Evolutionary conservation across 2,797 vertebrate genomes (phyloP), one percentile per base, ranked within the genome.

Genomic region (Trichosurus vulpecula): DNA sequence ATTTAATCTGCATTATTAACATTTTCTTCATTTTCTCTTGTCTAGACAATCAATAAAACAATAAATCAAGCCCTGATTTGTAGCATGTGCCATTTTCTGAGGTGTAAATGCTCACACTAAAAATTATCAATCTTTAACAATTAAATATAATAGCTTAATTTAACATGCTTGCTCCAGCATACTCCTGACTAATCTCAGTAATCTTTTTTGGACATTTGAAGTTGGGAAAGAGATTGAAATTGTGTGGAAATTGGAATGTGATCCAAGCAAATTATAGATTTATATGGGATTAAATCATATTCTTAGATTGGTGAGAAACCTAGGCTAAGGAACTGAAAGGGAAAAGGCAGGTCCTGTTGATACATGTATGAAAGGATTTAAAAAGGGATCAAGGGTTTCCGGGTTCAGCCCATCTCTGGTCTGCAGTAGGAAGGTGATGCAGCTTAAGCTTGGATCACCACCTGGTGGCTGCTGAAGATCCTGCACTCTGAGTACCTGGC

Each of bases 181-280:
- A n/a, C 12, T 14, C 58, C 58, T 16, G 12, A 66, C 30, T 66
- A n/a, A 66, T 35, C 3, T 16, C 58, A n/a, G 30, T 57, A 35
- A 66, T 66, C 58, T 66, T n/a, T 66, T 61, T 93, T 94, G 89
- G 54, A 41, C 66, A 47, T 81, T 81, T 47, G 66, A 81, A 81
- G 3, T 81, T 81, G 66, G n/a, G 16, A 22, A 41, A 81, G 41
- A 81, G n/a, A 47, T 25, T 47, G 66, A 81, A 81, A 81, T 81
- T 22, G 19, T 41, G 11, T 89, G 92, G 87, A 96, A 81, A 95
- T 93, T 90, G 94, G 54, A 93, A 31, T 90, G 96, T 95, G 93
- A 81, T 94, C 56, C 93, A 94, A 95, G 95, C 91, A 95, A 96
- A 98, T 97, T 98, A 96, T 81, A 93, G 96, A 29, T 90, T 91